Conservation (phyloP, 2,797 vertebrate species). For the Prunella strophiata region DNA sequence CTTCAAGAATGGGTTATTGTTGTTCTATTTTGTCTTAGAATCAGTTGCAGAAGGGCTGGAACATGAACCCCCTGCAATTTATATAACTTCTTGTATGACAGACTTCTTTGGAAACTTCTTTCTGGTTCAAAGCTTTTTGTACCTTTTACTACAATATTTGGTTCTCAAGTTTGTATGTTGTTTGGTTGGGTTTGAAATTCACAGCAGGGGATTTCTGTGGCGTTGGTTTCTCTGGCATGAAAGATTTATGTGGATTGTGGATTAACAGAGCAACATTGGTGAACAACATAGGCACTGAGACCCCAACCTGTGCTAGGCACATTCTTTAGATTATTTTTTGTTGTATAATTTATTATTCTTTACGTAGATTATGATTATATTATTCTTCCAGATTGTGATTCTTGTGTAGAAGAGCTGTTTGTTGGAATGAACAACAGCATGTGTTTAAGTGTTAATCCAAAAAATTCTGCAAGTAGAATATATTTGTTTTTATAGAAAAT, state of each 20-base stretch:
- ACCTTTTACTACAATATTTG: neutral
- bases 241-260: neutral
- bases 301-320: neutral
- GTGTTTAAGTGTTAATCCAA: neutral
- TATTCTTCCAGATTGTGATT: neutral
- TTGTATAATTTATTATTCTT: neutral
- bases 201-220: neutral
- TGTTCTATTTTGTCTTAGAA: neutral
- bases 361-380: neutral
- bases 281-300: neutral
- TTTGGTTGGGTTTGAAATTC: too few relatives aligned
- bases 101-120: neutral
- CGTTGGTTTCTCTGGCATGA: neutral
- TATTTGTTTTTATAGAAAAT: neutral
- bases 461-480: neutral
- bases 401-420: neutral
- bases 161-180: too few relatives aligned
- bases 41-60: neutral
- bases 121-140: neutral
- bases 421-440: neutral
- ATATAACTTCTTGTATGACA: neutral
- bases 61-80: accelerated
- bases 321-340: neutral
- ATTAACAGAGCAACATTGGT: neutral
- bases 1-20: neutral